Percentiles rank a stretch among this genome's conserved stretches.
Conservation (phyloP, 2,888 invertebrate genomes). For the Pterobdella sp. region DNA sequence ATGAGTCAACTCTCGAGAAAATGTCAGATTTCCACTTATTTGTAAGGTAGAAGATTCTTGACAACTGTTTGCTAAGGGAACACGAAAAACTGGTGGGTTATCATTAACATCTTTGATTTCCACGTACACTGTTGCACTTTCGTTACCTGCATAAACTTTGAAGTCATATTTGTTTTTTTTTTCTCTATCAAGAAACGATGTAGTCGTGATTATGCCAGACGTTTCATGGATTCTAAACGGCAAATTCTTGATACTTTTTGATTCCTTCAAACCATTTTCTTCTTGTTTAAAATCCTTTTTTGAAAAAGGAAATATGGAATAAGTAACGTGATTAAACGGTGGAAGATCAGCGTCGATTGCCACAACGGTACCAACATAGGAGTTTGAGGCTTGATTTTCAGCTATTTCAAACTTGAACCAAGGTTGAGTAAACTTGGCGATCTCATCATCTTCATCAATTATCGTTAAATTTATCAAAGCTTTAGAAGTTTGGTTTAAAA, state of each 20-base stretch:
- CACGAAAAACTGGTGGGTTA: conserved; percentile 20
- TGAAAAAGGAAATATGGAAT: not conserved
- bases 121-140: conserved; percentile 21
- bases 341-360: conserved; percentile 23
- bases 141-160: conserved; percentile 23
- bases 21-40: conserved; percentile 17
- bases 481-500: conserved; percentile 16
- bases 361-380: conserved; percentile 16
- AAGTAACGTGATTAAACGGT: conserved; percentile 13
- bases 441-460: conserved; percentile 23
- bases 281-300: not conserved
- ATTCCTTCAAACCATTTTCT: not conserved
- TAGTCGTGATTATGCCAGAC: conserved; percentile 23
- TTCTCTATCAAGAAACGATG: conserved; percentile 24
- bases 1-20: not conserved
- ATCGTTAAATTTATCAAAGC: conserved; percentile 12
- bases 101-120: conserved; percentile 27
- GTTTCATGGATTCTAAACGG: conserved; percentile 16
- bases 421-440: conserved; percentile 22
- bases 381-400: conserved; percentile 14
- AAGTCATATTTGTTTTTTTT: conserved; percentile 23
- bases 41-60: not conserved
- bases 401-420: conserved; percentile 21
- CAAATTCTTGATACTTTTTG: not conserved
- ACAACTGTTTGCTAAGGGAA: conserved; percentile 19